A percentile compares a stretch with the other conserved stretches of the same genome.
Conservation (phyloP, 2,888 invertebrate genomes). For the Matsumyia berberina region DNA sequence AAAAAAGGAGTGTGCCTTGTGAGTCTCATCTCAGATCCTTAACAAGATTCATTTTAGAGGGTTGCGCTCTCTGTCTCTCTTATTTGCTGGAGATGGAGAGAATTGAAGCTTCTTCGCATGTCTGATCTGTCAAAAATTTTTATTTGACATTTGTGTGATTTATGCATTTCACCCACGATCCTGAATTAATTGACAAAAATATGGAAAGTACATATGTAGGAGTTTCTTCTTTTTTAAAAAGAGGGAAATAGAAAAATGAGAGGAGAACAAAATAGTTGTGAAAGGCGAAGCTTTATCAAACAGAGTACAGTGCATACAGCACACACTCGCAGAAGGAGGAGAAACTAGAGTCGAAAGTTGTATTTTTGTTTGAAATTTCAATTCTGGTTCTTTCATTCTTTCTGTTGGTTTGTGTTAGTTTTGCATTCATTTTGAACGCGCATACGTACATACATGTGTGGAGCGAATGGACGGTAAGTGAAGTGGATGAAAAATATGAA, state of each 20-base stretch:
- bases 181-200: constrained; percentile 1
- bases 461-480: constrained; percentile 1
- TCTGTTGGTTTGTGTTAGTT: constrained; percentile 1
- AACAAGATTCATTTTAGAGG: constrained; percentile 23
- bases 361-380: constrained; percentile 19
- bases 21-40: constrained; percentile 37
- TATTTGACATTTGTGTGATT: constrained; percentile 28
- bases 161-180: not conserved
- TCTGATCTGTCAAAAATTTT: constrained; percentile 61
- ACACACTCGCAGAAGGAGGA: not conserved
- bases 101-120: constrained; percentile 57
- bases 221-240: constrained; percentile 3
- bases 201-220: too few relatives aligned
- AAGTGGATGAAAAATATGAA: not conserved
- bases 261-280: not conserved
- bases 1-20: constrained; percentile 3
- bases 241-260: not conserved
- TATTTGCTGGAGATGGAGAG: not conserved
- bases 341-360: not conserved
- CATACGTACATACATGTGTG: not conserved
- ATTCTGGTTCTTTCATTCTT: not conserved
- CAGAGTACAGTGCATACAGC: not conserved
- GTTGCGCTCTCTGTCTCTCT: not conserved
- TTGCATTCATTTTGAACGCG: not conserved
- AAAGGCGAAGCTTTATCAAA: constrained; percentile 16